Evolutionary conservation across 2,888 invertebrate species (phyloP), one percentile per base, ranked within the genome.

Genomic region (Scotopteryx bipunctaria): DNA sequence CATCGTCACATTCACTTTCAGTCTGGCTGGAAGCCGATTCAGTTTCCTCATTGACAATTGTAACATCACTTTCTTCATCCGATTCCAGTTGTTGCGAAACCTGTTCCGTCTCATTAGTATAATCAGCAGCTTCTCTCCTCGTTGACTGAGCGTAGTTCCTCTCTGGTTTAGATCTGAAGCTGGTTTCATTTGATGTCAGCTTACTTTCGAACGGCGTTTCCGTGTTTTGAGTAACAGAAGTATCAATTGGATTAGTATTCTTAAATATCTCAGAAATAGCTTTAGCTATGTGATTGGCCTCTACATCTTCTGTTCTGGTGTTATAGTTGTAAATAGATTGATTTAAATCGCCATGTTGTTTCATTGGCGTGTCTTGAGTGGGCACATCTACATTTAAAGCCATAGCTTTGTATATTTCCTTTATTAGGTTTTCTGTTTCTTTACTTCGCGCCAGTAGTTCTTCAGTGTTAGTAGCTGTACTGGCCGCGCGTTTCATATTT

Each of bases 341-440:
- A 9, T 21, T 33, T 13, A 14, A 9, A 36, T 49, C 48, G 25
- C 67, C 68, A 38, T 61, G 69, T 46, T 74, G 73, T 40, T 68
- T 76, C 2, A 54, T 42, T 1, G 81, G 73, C 5, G 69, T 67
- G 17, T 73, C 74, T 61, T 78, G 79, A n/a, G 63, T 63, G 1
- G 73, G 69, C 2, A 64, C 59, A 9, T 77, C 76, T 56, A 78
- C 52, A 37, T 76, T 76, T 2, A 80, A 51, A 13, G 83, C 78
- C 55, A 88, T 73, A 0, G 88, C 86, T 55, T 84, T 86, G 62
- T 89, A 88, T 65, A 88, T 88, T 67, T 88, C 87, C 61, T 83
- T 80, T 14, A 88, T 86, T 15, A 88, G 68, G 47, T 79, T 79
- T 31, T 84, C 76, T 1, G 86, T 85, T 73, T 86, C 86, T 32